Conservation (phyloP, 2,888 invertebrate species). For the Punctoribates punctum region DNA sequence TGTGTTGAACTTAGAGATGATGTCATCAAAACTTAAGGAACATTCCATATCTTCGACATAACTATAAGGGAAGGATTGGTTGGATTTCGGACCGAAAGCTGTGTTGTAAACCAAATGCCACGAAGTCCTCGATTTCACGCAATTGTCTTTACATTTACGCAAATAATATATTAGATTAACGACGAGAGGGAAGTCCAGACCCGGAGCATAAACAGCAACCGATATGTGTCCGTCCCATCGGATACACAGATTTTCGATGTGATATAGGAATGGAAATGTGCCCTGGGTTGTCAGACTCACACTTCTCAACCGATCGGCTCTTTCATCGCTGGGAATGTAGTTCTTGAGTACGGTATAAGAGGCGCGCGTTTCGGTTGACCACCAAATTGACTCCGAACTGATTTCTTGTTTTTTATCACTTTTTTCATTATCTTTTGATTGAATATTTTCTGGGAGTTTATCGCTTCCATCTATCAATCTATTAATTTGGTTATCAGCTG, state of each 20-base stretch:
- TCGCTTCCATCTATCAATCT: not conserved
- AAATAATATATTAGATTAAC: constrained; percentile 75
- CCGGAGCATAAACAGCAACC: constrained; percentile 81
- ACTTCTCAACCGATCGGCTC: constrained; percentile 62
- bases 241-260: constrained; percentile 75
- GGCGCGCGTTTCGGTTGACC: constrained; percentile 45
- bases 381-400: constrained; percentile 35
- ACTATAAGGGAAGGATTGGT: constrained; percentile 28
- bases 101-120: constrained; percentile 85
- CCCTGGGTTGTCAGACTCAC: constrained; percentile 89
- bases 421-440: constrained; percentile 27
- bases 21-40: constrained; percentile 24
- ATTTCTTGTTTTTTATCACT: not conserved
- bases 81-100: constrained; percentile 60
- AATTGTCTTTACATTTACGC: constrained; percentile 67
- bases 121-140: constrained; percentile 73
- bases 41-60: constrained; percentile 40
- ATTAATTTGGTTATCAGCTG: not conserved
- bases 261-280: constrained; percentile 85
- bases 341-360: constrained; percentile 46
- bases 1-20: constrained; percentile 29
- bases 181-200: constrained; percentile 72
- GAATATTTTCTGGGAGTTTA: not conserved
- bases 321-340: constrained; percentile 43
- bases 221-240: constrained; percentile 85